A percentile compares a stretch with the other conserved stretches of the same genome.
Evolutionary conservation across 2,113 vertebrate genomes (phyloP).

Genomic region (Brachypteracias leptosomus): DNA sequence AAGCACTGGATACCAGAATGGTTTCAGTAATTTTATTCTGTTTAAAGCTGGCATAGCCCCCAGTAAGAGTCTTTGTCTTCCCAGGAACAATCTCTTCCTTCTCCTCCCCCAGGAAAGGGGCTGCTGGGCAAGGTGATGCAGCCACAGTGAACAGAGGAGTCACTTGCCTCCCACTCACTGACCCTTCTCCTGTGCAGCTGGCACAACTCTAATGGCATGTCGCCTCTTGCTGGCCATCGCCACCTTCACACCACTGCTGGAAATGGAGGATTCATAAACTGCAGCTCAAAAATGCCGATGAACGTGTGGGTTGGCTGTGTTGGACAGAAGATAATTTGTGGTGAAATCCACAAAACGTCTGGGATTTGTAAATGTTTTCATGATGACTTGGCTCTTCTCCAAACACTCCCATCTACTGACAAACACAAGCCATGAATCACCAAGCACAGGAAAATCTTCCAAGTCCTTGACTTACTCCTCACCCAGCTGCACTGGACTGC

Average conservation of each 20-base stretch:
- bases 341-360: slow-evolving; percentile 55
- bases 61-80: not conserved
- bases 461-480: slow-evolving; percentile 35
- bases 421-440: slow-evolving; percentile 37
- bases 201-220: not conserved
- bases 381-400: slow-evolving; percentile 46
- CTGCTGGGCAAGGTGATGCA: not conserved
- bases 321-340: slow-evolving; percentile 43
- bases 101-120: not conserved
- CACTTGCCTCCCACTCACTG: not conserved
- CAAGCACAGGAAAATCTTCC: not conserved
- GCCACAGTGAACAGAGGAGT: not conserved
- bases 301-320: slow-evolving; percentile 1
- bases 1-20: not conserved
- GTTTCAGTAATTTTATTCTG: not conserved
- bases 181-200: not conserved
- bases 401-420: slow-evolving; percentile 48
- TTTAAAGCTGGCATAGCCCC: not conserved
- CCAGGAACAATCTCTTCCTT: not conserved
- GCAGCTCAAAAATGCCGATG: not conserved
- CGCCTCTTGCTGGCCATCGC: not conserved
- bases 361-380: slow-evolving; percentile 65
- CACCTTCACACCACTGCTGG: not conserved
- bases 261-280: not conserved
- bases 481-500: not conserved